Evolutionary conservation across 1,140 invertebrate genomes (phyloP).

Genomic region (Mycetomoellerius zeteki): DNA sequence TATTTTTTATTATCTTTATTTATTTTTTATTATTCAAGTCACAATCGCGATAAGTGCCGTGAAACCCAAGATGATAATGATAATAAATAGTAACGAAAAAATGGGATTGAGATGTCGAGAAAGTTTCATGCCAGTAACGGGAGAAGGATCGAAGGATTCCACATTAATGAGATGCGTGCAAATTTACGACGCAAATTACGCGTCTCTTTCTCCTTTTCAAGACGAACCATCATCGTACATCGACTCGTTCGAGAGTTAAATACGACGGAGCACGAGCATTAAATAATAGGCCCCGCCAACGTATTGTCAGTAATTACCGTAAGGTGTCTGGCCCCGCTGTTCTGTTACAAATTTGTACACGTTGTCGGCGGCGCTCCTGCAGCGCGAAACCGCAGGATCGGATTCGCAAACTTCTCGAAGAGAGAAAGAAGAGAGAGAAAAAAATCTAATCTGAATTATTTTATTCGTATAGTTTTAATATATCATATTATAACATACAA

Average conservation of each 20-base stretch:
- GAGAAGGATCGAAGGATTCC: slow-evolving; percentile 26
- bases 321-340: slow-evolving; percentile 44
- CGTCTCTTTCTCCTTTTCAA: slow-evolving; percentile 42
- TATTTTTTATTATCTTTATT: background rate
- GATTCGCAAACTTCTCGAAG: background rate
- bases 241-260: slow-evolving; percentile 56
- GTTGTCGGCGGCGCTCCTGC: slow-evolving; percentile 37
- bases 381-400: slow-evolving; percentile 40
- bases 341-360: slow-evolving; percentile 57
- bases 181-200: slow-evolving; percentile 45
- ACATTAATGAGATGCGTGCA: slow-evolving; percentile 51
- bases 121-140: slow-evolving; percentile 33
- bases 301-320: slow-evolving; percentile 59
- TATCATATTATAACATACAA: background rate
- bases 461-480: no score
- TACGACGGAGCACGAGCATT: slow-evolving; percentile 47
- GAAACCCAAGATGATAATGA: background rate
- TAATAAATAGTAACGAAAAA: slow-evolving; percentile 38
- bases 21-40: background rate
- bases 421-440: background rate
- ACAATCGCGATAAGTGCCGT: background rate
- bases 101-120: slow-evolving; percentile 41
- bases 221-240: slow-evolving; percentile 27
- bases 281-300: slow-evolving; percentile 54
- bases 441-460: slow-evolving; percentile 3